Evolutionary conservation across 2,797 vertebrate genomes (phyloP).

Genomic region (Scarus forsteni): DNA sequence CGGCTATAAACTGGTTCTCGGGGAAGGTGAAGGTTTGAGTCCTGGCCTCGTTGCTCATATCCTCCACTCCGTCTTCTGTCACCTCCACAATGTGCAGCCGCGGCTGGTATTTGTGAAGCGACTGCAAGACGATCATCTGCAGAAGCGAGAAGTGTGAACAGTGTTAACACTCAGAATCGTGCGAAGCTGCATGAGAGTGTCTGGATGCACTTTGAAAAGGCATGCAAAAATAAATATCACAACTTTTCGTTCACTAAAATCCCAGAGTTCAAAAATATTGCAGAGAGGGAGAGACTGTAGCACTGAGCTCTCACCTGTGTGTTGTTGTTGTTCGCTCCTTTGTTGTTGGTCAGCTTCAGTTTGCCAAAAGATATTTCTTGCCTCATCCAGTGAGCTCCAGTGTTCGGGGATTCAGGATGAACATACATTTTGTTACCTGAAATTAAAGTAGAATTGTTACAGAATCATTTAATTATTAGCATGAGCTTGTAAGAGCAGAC

Average conservation of each 20-base stretch:
- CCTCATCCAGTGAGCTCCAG: conserved; percentile 98
- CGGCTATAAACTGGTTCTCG: conserved; percentile 97
- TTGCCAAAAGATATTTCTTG: conserved; percentile 99
- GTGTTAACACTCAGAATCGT: background rate
- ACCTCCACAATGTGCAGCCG: conserved; percentile 98
- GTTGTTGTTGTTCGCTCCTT: conserved; percentile 97
- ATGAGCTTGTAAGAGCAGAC: too few species aligned
- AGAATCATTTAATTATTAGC: too few species aligned
- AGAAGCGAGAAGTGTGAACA: conserved; percentile 18
- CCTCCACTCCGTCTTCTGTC: conserved; percentile 96
- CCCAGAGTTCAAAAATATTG: too few species aligned
- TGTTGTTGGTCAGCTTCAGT: conserved; percentile 97
- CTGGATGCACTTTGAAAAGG: background rate
- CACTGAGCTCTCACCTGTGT: conserved; percentile 89
- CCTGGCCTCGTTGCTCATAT: conserved; percentile 93
- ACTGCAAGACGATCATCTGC: conserved; percentile 99
- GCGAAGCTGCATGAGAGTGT: background rate
- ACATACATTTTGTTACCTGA: conserved; percentile 97
- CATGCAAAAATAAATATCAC: background rate
- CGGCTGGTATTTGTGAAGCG: conserved; percentile 97
- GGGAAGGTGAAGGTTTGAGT: conserved; percentile 97
- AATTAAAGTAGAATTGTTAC: background rate
- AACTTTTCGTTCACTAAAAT: too few species aligned
- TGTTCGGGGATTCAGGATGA: conserved; percentile 97
- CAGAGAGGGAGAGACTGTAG: too few species aligned